A percentile compares a stretch with the other conserved stretches of the same genome.
Evolutionary conservation across 2,797 vertebrate species (phyloP).

Genomic region (Epinephelus malabaricus): DNA sequence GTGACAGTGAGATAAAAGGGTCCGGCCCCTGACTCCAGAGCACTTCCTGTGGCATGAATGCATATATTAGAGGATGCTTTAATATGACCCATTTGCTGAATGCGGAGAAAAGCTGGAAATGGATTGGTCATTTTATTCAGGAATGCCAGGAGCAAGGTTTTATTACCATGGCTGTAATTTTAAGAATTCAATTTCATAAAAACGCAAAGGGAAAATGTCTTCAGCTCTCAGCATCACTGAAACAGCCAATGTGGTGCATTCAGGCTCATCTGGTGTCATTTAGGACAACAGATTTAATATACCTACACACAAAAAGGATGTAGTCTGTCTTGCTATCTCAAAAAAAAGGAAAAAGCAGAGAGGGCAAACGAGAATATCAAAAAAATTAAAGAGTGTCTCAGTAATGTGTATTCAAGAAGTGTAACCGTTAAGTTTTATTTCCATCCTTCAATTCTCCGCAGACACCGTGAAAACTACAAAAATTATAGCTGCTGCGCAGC

Average conservation of each 20-base stretch:
- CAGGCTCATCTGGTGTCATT: conserved; percentile 7
- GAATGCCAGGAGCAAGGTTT: conserved; percentile 17
- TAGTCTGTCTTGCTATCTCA: background rate
- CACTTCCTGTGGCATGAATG: conserved; percentile 38
- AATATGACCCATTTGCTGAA: conserved; percentile 28
- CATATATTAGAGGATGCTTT: conserved; percentile 36
- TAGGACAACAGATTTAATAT: background rate
- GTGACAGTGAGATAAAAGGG: conserved; percentile 52
- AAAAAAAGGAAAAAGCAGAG: background rate
- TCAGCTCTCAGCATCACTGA: conserved; percentile 2
- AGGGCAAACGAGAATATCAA: background rate
- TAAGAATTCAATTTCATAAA: conserved; percentile 30
- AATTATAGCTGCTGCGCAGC: too few relatives aligned
- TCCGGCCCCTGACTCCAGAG: conserved; percentile 27
- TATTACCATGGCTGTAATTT: conserved; percentile 24
- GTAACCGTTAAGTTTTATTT: too few relatives aligned
- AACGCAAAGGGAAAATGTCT: background rate
- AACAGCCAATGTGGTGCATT: conserved; percentile 15
- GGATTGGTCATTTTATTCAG: conserved; percentile 28
- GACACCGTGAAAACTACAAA: too few relatives aligned
- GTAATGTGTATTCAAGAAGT: background rate
- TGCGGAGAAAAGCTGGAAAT: background rate
- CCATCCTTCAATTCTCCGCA: too few relatives aligned
- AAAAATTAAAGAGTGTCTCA: background rate
- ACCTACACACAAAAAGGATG: background rate